phyloP scores from a whole-genome alignment of 2,888 invertebrate species.

The Leptinotarsa peninsularis region DNA sequence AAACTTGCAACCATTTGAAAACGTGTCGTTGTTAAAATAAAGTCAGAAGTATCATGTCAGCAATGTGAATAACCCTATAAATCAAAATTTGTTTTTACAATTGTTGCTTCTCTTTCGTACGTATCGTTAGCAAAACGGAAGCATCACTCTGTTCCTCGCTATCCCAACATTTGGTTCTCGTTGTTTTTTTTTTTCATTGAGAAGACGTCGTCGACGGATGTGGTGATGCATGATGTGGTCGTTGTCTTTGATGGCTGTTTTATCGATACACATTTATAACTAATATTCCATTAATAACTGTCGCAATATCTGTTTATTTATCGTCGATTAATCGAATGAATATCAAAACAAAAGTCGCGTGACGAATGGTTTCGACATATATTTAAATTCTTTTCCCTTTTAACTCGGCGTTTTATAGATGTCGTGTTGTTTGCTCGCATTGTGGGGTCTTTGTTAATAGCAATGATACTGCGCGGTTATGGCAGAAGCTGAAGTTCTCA shows the following conservation, averaged over 20 bases:
- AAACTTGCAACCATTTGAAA: no score
- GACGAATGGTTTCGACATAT: neutral
- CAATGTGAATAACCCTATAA: conserved; percentile 9
- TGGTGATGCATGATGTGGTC: neutral
- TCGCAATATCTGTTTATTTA: conserved; percentile 4
- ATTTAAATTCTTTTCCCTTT: neutral
- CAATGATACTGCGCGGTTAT: no score
- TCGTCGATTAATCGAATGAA: neutral
- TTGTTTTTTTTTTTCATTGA: conserved; percentile 15
- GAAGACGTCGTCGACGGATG: conserved; percentile 3
- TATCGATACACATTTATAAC: neutral
- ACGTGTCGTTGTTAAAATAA: no score
- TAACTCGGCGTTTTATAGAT: neutral
- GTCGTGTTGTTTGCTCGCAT: no score
- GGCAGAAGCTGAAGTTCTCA: no score
- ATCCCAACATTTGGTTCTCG: conserved; percentile 23
- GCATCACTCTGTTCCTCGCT: conserved; percentile 25
- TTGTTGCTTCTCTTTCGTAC: conserved; percentile 12
- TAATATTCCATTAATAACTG: conserved; percentile 14
- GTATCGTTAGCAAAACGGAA: conserved; percentile 28
- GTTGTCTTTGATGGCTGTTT: neutral
- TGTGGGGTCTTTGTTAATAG: no score
- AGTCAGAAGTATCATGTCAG: neutral
- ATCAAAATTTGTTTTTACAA: conserved; percentile 31
- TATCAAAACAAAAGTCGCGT: conserved; percentile 14